Percentiles rank a stretch among this genome's conserved stretches.
phyloP scores from a whole-genome alignment of 2,797 vertebrate genomes.

The Morelia viridis region DNA sequence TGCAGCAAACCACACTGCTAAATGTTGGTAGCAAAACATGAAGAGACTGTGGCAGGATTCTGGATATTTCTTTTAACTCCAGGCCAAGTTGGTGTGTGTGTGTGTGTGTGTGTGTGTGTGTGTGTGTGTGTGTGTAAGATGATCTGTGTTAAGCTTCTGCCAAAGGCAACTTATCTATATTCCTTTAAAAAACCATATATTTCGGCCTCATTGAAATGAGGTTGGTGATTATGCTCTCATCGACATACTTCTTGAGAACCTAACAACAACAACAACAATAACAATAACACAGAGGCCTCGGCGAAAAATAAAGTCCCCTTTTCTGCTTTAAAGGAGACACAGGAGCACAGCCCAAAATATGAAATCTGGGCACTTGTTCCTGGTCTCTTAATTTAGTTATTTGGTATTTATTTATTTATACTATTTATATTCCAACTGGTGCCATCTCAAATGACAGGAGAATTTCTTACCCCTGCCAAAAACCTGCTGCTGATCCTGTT shows the following conservation, averaged over 20 bases:
- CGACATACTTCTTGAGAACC: background rate
- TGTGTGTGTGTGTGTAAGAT: background rate
- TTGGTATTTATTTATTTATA: background rate
- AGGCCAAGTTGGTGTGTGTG: background rate
- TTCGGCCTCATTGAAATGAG: background rate
- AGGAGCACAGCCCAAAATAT: background rate
- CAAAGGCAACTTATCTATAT: background rate
- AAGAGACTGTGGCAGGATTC: background rate
- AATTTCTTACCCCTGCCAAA: background rate
- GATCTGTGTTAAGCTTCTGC: background rate
- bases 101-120: background rate
- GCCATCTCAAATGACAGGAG: background rate
- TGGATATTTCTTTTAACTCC: background rate
- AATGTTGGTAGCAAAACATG: background rate
- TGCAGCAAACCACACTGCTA: background rate
- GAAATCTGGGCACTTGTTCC: background rate
- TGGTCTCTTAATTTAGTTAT: background rate
- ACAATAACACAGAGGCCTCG: background rate
- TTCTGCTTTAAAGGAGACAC: background rate
- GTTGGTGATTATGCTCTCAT: background rate
- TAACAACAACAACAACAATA: background rate
- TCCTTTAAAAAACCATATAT: background rate
- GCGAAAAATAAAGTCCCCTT: background rate
- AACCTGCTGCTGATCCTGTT: background rate
- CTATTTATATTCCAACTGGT: background rate